Percentiles rank a stretch among this genome's conserved stretches.
phyloP scores from a whole-genome alignment of 2,888 invertebrate species.

The Agrochola lota region DNA sequence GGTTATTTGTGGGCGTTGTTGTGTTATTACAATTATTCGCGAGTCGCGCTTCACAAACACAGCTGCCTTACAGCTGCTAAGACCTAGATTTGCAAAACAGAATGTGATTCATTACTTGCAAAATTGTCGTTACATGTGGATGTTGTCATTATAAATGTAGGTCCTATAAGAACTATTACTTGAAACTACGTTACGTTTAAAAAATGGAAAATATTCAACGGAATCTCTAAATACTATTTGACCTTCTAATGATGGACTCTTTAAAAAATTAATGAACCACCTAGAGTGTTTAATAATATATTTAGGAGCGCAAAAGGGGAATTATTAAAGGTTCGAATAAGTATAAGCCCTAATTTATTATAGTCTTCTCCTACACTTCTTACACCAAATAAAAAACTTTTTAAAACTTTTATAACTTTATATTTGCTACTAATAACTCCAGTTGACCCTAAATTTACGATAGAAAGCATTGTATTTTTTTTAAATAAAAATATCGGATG shows the following conservation, averaged over 20 bases:
- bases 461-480: background rate
- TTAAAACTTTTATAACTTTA: background rate
- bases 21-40: constrained; percentile 21
- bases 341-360: background rate
- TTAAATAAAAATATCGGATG: background rate
- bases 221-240: background rate
- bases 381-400: background rate
- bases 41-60: constrained; percentile 41
- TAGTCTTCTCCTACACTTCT: background rate
- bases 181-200: background rate
- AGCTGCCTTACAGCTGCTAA: constrained; percentile 39
- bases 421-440: background rate
- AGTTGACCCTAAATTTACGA: background rate
- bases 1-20: constrained; percentile 19
- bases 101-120: constrained; percentile 42
- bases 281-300: background rate
- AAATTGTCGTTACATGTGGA: constrained; percentile 12
- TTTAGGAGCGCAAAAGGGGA: background rate
- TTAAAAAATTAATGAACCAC: no score
- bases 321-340: background rate
- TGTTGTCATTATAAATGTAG: constrained; percentile 9
- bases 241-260: background rate
- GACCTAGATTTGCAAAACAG: constrained; percentile 48
- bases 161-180: background rate
- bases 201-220: background rate